These are phyloP conservation scores for Saccostrea glomerata DNA, from an alignment of 1,140 invertebrate species.

Conservation along the genomic window DNA sequence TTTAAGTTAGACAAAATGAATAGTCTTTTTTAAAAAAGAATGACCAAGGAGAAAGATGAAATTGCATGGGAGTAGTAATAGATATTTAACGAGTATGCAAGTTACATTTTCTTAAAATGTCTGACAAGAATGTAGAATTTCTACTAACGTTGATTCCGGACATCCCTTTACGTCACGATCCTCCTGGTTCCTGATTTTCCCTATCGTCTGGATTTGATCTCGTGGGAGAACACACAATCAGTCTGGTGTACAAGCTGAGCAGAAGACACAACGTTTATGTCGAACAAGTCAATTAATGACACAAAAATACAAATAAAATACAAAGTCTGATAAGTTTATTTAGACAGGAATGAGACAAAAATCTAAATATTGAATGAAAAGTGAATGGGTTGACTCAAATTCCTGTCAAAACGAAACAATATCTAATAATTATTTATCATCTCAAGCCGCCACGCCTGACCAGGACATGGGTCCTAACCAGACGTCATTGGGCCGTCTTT, in stretches of 20 bases:
- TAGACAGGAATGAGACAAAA: neutral
- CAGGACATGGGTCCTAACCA: neutral
- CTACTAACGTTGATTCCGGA: neutral
- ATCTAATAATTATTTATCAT: slow-evolving; percentile 18
- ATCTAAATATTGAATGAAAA: slow-evolving; percentile 36
- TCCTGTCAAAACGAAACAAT: neutral
- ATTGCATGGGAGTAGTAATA: too few relatives aligned
- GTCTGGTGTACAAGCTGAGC: neutral
- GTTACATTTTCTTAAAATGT: too few relatives aligned
- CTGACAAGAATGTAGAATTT: too few relatives aligned
- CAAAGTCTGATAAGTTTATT: neutral
- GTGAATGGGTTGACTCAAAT: slow-evolving; percentile 21
- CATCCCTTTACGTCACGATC: too few relatives aligned
- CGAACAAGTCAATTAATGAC: slow-evolving; percentile 11
- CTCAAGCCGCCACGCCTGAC: slow-evolving; percentile 9
- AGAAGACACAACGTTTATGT: neutral
- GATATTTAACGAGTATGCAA: too few relatives aligned
- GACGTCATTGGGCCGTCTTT: neutral
- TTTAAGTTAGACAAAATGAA: too few relatives aligned
- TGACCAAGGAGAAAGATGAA: too few relatives aligned
- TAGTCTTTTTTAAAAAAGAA: too few relatives aligned
- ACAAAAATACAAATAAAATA: neutral
- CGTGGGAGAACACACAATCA: neutral
- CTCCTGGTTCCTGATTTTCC: neutral
- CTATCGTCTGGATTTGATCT: neutral